Conservation (phyloP, 2,797 vertebrate species). For the Epinephelus awoara region DNA sequence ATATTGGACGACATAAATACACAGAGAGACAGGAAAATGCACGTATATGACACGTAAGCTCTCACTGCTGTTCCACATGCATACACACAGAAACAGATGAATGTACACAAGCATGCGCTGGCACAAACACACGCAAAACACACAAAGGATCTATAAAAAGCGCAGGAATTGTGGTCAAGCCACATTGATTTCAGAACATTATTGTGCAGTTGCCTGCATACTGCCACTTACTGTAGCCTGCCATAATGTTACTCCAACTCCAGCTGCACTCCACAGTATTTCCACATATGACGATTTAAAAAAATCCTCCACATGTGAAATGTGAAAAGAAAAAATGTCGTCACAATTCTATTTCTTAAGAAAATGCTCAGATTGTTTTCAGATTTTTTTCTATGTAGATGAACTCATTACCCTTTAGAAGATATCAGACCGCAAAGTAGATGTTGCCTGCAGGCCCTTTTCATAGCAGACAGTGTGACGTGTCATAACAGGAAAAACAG, state of each 20-base stretch:
- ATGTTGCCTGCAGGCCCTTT: not conserved
- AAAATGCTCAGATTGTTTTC: not conserved
- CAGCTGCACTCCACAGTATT: not conserved
- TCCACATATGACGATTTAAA: not conserved
- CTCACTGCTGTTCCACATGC: not conserved
- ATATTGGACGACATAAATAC: not conserved
- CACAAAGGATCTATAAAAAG: not conserved
- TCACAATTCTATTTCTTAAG: not conserved
- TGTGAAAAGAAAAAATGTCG: not conserved
- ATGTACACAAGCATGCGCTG: not conserved
- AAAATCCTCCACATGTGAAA: not conserved
- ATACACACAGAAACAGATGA: not conserved
- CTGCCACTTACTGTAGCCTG: not conserved
- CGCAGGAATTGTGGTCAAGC: not conserved
- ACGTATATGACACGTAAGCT: not conserved
- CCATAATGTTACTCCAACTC: not conserved
- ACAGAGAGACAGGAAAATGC: not conserved
- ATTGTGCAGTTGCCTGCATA: conserved; percentile 1
- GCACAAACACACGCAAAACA: not conserved
- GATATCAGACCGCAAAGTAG: not conserved
- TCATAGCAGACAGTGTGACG: conserved; percentile 7
- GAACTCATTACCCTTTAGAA: not conserved
- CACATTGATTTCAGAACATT: conserved; percentile 8
- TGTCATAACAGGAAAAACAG: conserved; percentile 25
- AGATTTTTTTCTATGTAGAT: not conserved